A percentile compares a stretch with the other conserved stretches of the same genome.
phyloP scores from a whole-genome alignment of 1,140 invertebrate species.

The Leptopilina clavipes region DNA sequence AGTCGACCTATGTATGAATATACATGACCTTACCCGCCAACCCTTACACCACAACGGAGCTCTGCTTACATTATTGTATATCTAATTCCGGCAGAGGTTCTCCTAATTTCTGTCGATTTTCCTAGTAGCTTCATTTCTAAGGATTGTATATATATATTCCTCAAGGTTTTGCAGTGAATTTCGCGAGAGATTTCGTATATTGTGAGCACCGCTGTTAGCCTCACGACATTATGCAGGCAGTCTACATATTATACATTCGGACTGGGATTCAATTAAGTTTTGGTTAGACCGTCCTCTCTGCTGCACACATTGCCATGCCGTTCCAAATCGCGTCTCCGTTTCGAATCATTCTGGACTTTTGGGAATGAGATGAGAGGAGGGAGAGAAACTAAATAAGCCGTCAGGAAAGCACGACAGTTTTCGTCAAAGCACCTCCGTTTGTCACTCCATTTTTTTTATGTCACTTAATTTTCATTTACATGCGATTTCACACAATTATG shows the following conservation, averaged over 20 bases:
- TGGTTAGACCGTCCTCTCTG: conserved; percentile 68
- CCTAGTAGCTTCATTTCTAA: conserved; percentile 26
- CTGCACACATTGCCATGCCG: conserved; percentile 46
- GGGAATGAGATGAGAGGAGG: background rate
- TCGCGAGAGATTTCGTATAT: conserved; percentile 44
- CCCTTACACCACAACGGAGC: conserved; percentile 73
- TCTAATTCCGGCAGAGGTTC: conserved; percentile 74
- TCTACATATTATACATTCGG: conserved; percentile 77
- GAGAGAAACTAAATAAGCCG: conserved; percentile 11
- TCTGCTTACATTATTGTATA: conserved; percentile 77
- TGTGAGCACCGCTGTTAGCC: conserved; percentile 52
- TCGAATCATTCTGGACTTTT: conserved; percentile 39
- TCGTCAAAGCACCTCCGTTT: background rate
- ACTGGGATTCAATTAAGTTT: conserved; percentile 76
- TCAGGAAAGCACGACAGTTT: background rate
- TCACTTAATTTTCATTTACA: conserved; percentile 11
- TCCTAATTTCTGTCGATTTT: conserved; percentile 67
- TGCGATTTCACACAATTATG: background rate
- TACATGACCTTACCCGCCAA: conserved; percentile 74
- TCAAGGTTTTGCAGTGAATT: conserved; percentile 41
- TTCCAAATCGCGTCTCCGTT: conserved; percentile 52
- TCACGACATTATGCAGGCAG: conserved; percentile 75
- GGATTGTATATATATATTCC: conserved; percentile 6
- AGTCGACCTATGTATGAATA: conserved; percentile 71
- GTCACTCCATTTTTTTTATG: background rate